Evolutionary conservation across 2,797 vertebrate species (phyloP).

Genomic region (Gouania willdenowi): DNA sequence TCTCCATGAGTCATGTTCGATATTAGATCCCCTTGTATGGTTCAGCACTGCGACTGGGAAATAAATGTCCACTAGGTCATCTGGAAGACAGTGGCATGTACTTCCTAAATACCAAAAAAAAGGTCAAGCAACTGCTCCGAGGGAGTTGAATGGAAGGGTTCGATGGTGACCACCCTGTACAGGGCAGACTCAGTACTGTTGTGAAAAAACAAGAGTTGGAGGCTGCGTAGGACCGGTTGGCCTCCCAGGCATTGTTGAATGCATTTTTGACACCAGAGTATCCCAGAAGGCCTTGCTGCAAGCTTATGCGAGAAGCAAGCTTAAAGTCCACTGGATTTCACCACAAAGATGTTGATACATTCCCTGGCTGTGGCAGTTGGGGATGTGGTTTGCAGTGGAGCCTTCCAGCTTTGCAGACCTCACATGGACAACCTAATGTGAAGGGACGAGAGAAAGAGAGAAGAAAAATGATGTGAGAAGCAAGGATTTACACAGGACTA

Average conservation of each 20-base stretch:
- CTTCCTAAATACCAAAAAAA: conserved; percentile 56
- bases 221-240: conserved; percentile 50
- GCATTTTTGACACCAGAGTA: conserved; percentile 54
- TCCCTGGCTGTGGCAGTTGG: conserved; percentile 64
- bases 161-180: conserved; percentile 23
- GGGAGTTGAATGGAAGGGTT: conserved; percentile 4
- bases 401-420: conserved; percentile 65
- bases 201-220: conserved; percentile 40
- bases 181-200: conserved; percentile 43
- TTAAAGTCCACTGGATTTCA: conserved; percentile 63
- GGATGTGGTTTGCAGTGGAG: conserved; percentile 52
- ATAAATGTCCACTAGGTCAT: conserved; percentile 66
- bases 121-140: conserved; percentile 18
- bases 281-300: conserved; percentile 50
- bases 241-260: conserved; percentile 57
- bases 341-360: conserved; percentile 63
- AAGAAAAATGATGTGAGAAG: conserved; percentile 62
- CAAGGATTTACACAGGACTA: conserved; percentile 65
- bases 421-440: conserved; percentile 66
- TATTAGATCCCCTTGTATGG: conserved; percentile 78
- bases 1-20: conserved; percentile 99
- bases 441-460: conserved; percentile 31
- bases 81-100: conserved; percentile 53
- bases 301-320: conserved; percentile 42
- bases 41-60: conserved; percentile 72